A percentile compares a stretch with the other conserved stretches of the same genome.
These are phyloP conservation scores for Knipowitschia caucasica DNA, from an alignment of 2,797 vertebrate species.

Conservation along the genomic window DNA sequence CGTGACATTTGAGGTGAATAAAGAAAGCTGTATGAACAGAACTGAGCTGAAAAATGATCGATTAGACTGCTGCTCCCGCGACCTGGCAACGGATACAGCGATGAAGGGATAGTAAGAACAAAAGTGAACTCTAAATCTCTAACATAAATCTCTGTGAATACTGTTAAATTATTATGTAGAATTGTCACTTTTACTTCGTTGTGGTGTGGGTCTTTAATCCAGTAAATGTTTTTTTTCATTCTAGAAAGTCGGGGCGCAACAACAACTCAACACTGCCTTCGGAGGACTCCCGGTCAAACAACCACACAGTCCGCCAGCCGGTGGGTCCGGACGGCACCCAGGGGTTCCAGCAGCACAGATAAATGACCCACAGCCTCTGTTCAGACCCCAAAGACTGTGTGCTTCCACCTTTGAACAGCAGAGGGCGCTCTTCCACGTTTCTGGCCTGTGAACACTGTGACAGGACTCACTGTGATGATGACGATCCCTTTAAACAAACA, in stretches of 20 bases:
- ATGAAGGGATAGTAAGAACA: too few relatives aligned
- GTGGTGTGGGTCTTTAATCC: too few relatives aligned
- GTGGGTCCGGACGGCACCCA: constrained; percentile 90
- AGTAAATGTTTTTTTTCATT: constrained; percentile 1
- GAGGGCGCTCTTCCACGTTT: constrained; percentile 39
- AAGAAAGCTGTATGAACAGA: too few relatives aligned
- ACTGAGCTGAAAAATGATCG: too few relatives aligned
- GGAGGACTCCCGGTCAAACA: constrained; percentile 86
- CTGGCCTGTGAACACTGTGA: constrained; percentile 76
- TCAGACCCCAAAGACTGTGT: constrained; percentile 18
- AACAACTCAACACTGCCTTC: constrained; percentile 73
- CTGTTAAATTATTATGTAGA: too few relatives aligned
- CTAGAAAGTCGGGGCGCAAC: constrained; percentile 67
- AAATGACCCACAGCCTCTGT: constrained; percentile 55
- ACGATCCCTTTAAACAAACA: constrained; percentile 77
- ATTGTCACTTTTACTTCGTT: too few relatives aligned
- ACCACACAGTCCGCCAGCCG: constrained; percentile 88
- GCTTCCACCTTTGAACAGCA: constrained; percentile 36
- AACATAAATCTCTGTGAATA: too few relatives aligned
- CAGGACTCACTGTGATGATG: constrained; percentile 84
- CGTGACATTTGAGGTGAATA: too few relatives aligned
- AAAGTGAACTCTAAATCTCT: too few relatives aligned
- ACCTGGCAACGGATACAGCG: too few relatives aligned
- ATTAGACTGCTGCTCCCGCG: too few relatives aligned
- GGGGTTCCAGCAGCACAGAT: constrained; percentile 96